phyloP scores from a whole-genome alignment of 1,140 invertebrate species.

The Neodiprion fabricii region DNA sequence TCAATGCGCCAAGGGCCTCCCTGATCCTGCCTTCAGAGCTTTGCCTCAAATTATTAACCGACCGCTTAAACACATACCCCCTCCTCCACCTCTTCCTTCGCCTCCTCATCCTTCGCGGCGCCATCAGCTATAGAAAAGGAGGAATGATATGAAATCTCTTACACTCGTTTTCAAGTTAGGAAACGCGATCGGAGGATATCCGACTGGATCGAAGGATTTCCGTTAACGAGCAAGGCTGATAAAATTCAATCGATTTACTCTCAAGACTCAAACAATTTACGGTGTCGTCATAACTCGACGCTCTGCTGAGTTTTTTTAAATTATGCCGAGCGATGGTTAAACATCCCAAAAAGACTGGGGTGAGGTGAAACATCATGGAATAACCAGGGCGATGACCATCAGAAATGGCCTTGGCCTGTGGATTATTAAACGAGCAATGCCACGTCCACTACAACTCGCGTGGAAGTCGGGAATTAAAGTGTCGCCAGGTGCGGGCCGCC shows the following conservation, averaged over 20 bases:
- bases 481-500: neutral
- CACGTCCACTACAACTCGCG: neutral
- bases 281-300: neutral
- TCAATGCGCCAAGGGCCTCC: conserved; percentile 2
- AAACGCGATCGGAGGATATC: neutral
- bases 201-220: neutral
- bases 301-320: too few relatives aligned
- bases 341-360: too few relatives aligned
- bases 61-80: conserved; percentile 4
- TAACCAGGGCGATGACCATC: too few relatives aligned
- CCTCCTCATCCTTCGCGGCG: neutral
- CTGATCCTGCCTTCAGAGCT: neutral
- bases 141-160: neutral
- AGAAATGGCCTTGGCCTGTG: too few relatives aligned
- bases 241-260: neutral
- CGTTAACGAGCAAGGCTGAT: neutral
- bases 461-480: neutral
- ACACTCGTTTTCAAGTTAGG: neutral
- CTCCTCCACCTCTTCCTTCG: too few relatives aligned
- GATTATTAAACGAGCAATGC: too few relatives aligned
- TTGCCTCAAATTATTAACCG: conserved; percentile 2
- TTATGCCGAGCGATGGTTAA: too few relatives aligned
- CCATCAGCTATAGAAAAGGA: neutral
- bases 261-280: neutral
- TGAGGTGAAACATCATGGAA: too few relatives aligned